These are phyloP conservation scores for Pardalotus punctatus DNA, from an alignment of 2,113 vertebrate species.

Conservation along the genomic window DNA sequence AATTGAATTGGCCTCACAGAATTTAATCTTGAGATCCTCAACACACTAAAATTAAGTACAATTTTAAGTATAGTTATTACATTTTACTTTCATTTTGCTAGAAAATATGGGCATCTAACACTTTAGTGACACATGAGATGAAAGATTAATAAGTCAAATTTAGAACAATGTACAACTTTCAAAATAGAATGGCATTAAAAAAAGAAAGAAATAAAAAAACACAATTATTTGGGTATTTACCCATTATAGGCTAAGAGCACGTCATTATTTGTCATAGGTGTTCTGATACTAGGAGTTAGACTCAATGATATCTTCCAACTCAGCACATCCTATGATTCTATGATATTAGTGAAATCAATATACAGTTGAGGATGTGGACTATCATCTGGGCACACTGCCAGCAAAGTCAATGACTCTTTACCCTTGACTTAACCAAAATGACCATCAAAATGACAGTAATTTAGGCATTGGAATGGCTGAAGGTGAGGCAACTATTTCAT, in stretches of 20 bases:
- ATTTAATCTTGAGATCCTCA: constrained; percentile 40
- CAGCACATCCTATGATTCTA: background rate
- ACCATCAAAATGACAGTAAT: rapidly evolving
- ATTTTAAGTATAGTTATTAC: constrained; percentile 38
- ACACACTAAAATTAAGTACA: constrained; percentile 35
- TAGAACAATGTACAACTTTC: background rate
- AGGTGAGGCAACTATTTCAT: background rate
- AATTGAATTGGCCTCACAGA: constrained; percentile 30
- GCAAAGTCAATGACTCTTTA: background rate
- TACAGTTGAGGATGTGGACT: background rate
- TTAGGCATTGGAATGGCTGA: background rate
- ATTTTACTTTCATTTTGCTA: constrained; percentile 21
- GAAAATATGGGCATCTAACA: background rate
- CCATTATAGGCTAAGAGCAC: background rate
- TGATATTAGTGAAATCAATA: background rate
- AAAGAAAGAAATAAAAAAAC: background rate
- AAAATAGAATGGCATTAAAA: background rate
- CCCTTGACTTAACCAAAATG: background rate
- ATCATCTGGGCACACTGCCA: background rate
- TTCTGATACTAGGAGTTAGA: background rate
- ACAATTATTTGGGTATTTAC: background rate
- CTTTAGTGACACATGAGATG: background rate
- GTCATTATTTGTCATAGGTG: background rate
- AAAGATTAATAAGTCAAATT: background rate
- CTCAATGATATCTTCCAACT: background rate